phyloP scores from a whole-genome alignment of 2,797 vertebrate species.

The Sphenodon punctatus region DNA sequence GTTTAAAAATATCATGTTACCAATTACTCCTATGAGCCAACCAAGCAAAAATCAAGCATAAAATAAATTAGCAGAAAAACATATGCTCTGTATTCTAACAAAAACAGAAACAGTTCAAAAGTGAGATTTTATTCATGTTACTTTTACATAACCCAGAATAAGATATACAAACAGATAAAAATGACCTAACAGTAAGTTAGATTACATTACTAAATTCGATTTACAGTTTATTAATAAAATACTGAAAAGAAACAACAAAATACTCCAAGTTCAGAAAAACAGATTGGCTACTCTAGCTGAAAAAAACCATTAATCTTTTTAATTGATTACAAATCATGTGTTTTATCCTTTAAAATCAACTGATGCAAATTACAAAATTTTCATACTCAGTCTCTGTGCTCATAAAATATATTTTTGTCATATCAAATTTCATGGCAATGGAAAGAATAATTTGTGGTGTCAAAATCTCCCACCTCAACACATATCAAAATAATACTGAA shows the following conservation, averaged over 20 bases:
- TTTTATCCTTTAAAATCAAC: slow-evolving; percentile 50
- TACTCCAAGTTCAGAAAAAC: slow-evolving; percentile 60
- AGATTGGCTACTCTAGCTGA: slow-evolving; percentile 55
- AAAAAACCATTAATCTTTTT: slow-evolving; percentile 44
- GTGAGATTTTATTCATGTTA: slow-evolving; percentile 77
- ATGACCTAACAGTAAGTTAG: slow-evolving; percentile 58
- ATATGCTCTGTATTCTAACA: not conserved
- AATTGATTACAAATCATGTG: slow-evolving; percentile 49
- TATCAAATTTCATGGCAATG: slow-evolving; percentile 55
- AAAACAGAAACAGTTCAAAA: slow-evolving; percentile 64
- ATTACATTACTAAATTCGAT: slow-evolving; percentile 69
- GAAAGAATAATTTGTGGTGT: slow-evolving; percentile 33
- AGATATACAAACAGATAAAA: slow-evolving; percentile 77
- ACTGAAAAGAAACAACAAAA: slow-evolving; percentile 65
- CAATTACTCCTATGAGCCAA: not conserved
- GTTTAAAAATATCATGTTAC: not conserved
- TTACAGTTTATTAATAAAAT: slow-evolving; percentile 70
- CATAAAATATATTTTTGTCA: slow-evolving; percentile 62
- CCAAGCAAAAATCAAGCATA: not conserved
- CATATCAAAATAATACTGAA: not conserved
- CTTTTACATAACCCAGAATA: slow-evolving; percentile 70
- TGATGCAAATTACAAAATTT: slow-evolving; percentile 65
- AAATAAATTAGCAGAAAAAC: not conserved
- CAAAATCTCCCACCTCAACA: slow-evolving; percentile 8
- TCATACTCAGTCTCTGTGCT: slow-evolving; percentile 49